These are phyloP conservation scores for Boloria selene DNA, from an alignment of 2,888 invertebrate species.

Conservation along the genomic window DNA sequence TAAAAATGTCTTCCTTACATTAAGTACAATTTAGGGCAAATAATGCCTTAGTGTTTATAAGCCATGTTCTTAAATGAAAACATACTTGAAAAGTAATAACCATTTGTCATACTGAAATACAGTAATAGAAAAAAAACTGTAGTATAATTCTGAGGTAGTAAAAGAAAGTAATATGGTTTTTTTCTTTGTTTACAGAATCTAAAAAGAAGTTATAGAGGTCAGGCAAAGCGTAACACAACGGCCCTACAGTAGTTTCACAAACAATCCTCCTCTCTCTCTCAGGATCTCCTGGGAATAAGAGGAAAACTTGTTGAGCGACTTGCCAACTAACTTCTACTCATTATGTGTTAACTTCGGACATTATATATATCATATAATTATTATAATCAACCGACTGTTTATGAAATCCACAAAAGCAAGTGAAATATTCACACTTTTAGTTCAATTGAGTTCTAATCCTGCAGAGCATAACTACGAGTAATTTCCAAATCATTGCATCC, in stretches of 20 bases:
- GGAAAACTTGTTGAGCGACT: conserved; percentile 45
- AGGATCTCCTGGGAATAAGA: conserved; percentile 37
- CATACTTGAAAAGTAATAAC: neutral
- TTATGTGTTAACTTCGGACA: conserved; percentile 43
- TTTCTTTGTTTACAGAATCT: conserved; percentile 24
- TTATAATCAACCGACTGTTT: neutral
- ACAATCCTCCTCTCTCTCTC: too few species aligned
- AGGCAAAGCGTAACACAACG: conserved; percentile 33
- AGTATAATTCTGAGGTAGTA: conserved; percentile 1
- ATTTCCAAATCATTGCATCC: too few species aligned
- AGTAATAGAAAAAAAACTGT: neutral
- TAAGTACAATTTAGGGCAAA: too few species aligned
- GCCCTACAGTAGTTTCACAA: conserved; percentile 45
- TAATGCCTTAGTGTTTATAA: too few species aligned
- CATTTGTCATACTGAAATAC: neutral
- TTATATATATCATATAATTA: conserved; percentile 7
- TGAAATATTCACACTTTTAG: too few species aligned
- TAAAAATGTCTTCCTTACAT: neutral
- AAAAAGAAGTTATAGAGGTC: conserved; percentile 44
- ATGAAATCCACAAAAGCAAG: too few species aligned
- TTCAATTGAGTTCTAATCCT: too few species aligned
- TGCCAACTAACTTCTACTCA: conserved; percentile 46
- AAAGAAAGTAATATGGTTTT: conserved; percentile 10
- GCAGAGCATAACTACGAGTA: too few species aligned
- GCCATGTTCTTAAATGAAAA: too few species aligned